These are phyloP conservation scores for Monopis laevigella DNA, from an alignment of 2,888 invertebrate genomes.

Conservation along the genomic window DNA sequence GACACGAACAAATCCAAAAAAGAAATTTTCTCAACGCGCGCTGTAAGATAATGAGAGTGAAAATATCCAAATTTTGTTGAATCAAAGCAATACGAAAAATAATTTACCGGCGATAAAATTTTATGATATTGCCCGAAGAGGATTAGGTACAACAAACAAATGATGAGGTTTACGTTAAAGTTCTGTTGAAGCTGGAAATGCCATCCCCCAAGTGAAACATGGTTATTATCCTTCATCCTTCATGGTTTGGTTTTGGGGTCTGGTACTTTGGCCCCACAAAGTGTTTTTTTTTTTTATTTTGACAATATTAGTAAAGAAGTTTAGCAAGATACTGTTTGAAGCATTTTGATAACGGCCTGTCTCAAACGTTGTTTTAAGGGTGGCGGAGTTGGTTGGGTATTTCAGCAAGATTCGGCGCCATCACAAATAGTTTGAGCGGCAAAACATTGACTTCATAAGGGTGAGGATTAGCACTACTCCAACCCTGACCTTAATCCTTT, in stretches of 20 bases:
- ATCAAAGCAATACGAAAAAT: too few species aligned
- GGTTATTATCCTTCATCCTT: slow-evolving; percentile 3
- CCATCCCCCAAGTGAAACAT: not conserved
- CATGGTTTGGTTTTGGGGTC: slow-evolving; percentile 6
- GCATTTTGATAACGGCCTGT: not conserved
- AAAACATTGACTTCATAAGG: not conserved
- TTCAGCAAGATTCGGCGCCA: not conserved
- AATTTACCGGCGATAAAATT: not conserved
- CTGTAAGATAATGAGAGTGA: too few species aligned
- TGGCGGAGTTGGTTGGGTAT: not conserved
- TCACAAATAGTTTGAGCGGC: too few species aligned
- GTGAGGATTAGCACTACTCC: not conserved
- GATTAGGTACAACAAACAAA: not conserved
- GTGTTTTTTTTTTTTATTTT: not conserved
- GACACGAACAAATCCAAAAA: too few species aligned
- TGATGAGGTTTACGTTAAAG: not conserved
- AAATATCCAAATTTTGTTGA: too few species aligned
- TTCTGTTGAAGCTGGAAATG: not conserved
- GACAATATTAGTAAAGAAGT: not conserved
- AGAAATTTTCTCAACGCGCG: too few species aligned
- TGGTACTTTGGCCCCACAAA: slow-evolving; percentile 3
- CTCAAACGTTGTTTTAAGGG: not conserved
- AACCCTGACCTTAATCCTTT: too few species aligned
- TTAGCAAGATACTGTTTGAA: not conserved
- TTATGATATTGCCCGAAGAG: too few species aligned